These are phyloP conservation scores for Eustalomyia histrio DNA, from an alignment of 2,888 invertebrate species.

Conservation along the genomic window DNA sequence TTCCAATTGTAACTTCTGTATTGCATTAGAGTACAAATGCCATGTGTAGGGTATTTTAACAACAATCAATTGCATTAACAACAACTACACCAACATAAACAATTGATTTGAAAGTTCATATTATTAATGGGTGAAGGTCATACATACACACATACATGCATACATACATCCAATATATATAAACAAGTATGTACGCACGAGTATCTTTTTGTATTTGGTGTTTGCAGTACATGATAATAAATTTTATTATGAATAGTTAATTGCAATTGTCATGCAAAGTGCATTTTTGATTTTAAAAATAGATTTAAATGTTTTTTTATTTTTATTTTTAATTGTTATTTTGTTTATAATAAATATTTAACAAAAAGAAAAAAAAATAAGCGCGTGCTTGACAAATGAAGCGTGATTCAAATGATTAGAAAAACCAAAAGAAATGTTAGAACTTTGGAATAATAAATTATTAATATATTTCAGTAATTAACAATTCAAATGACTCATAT, in stretches of 20 bases:
- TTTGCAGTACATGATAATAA: background rate
- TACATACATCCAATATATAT: no score
- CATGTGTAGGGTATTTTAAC: background rate
- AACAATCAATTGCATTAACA: background rate
- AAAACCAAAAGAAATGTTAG: background rate
- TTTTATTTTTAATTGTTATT: background rate
- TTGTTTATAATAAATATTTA: background rate
- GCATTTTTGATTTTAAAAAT: slow-evolving; percentile 38
- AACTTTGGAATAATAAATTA: background rate
- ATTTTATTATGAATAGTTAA: slow-evolving; percentile 25
- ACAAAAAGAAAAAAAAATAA: background rate
- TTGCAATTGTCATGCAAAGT: slow-evolving; percentile 50
- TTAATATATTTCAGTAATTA: background rate
- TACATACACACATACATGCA: no score
- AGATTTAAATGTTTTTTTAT: slow-evolving; percentile 24
- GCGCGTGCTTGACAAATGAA: background rate
- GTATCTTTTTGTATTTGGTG: background rate
- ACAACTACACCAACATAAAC: background rate
- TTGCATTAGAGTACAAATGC: no score
- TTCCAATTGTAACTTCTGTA: no score
- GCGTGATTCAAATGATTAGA: background rate
- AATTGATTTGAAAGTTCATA: slow-evolving; percentile 53
- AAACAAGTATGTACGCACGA: slow-evolving; percentile 3
- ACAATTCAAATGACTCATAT: background rate
- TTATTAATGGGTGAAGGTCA: slow-evolving; percentile 59